Evolutionary conservation across 2,888 invertebrate species (phyloP), one percentile per base, ranked within the genome.

Genomic region (Cephus rjabovi): DNA sequence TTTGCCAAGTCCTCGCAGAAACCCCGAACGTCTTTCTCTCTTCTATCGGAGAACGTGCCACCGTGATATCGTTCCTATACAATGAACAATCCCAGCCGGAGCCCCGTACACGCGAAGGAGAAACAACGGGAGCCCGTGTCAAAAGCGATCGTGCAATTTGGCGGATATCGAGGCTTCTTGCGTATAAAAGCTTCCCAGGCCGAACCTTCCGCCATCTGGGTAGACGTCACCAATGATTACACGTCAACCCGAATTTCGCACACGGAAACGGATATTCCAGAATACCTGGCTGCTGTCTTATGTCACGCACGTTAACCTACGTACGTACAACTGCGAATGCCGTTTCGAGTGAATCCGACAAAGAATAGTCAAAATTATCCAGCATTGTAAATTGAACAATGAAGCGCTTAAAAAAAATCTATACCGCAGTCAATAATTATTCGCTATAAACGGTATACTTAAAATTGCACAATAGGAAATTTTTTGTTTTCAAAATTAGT

Each of bases 211-310:
- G 23, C 74, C 74, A 74, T 74, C 33, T 74, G 74, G 74, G 37
- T 34, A 33, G n/a, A 30, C 37, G 30, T 74, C 37, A n/a, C 37
- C n/a, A 35, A 74, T 74, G 74, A 74, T 74, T 74, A 74, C 74
- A 30, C 74, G 34, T 74, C 37, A 74, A 34, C 35, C 37, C 37
- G 35, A 74, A 34, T 74, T 74, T 74, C 74, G 35, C 34, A 30
- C 74, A 34, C 34, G 71, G 71, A 71, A 71, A 34, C 71, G 71
- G 71, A 71, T 71, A 71, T 34, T 34, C 33, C 71, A 31, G 33
- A 56, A 56, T 56, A 56, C 56, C 23, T 56, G 56, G 56, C 23
- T 56, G 56, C 56, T 15, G 56, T 56, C 23, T 56, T 56, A 23
- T 56, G 23, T 56, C 56, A 56, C 56, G 56, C 56, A 56, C 23